Conservation (phyloP, 2,797 vertebrate species). For the Crocodylus rhombifer region DNA sequence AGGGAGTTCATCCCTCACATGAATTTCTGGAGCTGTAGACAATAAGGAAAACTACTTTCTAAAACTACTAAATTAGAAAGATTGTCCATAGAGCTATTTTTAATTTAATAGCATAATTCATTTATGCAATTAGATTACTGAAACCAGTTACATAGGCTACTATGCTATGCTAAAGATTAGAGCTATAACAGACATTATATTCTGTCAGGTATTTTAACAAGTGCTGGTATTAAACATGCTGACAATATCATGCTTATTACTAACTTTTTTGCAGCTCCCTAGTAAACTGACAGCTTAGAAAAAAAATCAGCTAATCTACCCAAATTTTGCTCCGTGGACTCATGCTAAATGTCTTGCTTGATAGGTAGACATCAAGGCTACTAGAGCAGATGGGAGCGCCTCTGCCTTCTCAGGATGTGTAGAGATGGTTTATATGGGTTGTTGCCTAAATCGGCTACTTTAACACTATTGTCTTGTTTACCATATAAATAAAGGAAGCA, state of each 20-base stretch:
- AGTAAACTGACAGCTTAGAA: not conserved
- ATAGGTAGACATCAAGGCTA: not conserved
- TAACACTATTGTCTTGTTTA: not conserved
- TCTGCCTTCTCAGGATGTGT: not conserved
- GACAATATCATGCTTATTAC: not conserved
- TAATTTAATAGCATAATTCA: too few species aligned
- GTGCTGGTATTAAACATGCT: not conserved
- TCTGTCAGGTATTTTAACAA: not conserved
- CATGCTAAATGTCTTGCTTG: not conserved
- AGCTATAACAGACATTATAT: not conserved
- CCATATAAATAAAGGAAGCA: not conserved
- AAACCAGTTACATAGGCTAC: not conserved
- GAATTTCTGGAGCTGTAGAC: not conserved
- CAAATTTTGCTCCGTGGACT: not conserved
- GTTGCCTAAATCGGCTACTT: not conserved
- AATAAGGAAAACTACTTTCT: not conserved
- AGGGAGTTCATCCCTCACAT: not conserved
- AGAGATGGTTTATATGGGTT: not conserved
- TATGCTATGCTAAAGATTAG: not conserved
- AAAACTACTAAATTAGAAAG: not conserved
- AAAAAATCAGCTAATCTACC: not conserved
- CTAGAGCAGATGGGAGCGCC: not conserved
- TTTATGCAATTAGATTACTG: not conserved
- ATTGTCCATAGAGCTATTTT: not conserved
- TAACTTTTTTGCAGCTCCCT: not conserved